Evolutionary conservation across 2,113 vertebrate genomes (phyloP).

Genomic region (Chloropsis hardwickii): DNA sequence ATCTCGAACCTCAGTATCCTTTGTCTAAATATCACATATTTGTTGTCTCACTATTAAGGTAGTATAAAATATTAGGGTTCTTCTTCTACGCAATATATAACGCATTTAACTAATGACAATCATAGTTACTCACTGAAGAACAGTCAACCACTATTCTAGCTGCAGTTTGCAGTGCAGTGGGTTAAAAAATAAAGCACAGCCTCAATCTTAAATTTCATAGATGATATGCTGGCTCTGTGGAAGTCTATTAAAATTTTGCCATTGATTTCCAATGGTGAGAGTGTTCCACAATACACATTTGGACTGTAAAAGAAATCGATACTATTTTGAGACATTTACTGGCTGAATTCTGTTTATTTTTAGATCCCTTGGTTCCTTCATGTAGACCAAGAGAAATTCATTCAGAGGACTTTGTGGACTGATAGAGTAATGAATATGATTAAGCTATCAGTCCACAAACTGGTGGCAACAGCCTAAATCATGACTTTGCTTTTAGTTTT

Average conservation of each 20-base stretch:
- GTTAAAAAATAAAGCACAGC: conserved; percentile 9
- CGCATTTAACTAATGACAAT: neutral
- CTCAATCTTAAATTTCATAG: neutral
- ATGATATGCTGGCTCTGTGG: neutral
- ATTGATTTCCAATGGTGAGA: conserved; percentile 33
- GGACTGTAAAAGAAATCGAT: conserved; percentile 23
- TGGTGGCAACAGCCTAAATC: neutral
- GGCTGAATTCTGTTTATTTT: conserved; percentile 24
- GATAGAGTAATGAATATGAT: neutral
- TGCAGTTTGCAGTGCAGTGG: neutral
- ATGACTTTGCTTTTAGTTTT: neutral
- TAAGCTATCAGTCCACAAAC: neutral
- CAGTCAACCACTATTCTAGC: neutral
- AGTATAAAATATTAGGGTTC: neutral
- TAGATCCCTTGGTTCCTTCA: neutral
- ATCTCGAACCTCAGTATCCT: neutral
- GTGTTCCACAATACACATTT: neutral
- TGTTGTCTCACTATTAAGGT: neutral
- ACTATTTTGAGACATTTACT: conserved; percentile 6
- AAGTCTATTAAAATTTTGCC: conserved; percentile 35
- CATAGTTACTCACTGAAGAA: neutral
- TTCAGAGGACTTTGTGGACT: neutral
- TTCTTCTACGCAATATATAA: neutral
- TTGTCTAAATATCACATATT: neutral
- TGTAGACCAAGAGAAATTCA: neutral